Percentiles rank a stretch among this genome's conserved stretches.
Conservation (phyloP, 2,888 invertebrate genomes). For the Polymixis flavicincta region DNA sequence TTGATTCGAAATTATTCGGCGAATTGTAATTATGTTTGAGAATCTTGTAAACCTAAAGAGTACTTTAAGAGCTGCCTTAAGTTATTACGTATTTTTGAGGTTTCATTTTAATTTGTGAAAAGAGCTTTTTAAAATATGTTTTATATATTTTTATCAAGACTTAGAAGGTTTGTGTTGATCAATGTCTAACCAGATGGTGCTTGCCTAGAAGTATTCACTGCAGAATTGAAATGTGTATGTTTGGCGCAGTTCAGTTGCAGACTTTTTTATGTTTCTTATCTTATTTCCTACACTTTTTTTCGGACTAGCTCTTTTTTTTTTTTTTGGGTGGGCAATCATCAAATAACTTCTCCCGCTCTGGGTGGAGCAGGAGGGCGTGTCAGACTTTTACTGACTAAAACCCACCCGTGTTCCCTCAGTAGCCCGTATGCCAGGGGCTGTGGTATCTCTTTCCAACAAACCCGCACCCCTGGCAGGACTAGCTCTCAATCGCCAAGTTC, state of each 20-base stretch:
- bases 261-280: background rate
- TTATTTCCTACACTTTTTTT: background rate
- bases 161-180: background rate
- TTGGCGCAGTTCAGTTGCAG: background rate
- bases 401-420: too few species aligned
- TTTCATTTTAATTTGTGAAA: slow-evolving; percentile 8
- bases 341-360: too few species aligned
- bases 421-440: too few species aligned
- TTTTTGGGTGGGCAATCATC: too few species aligned
- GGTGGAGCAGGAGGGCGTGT: too few species aligned
- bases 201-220: background rate
- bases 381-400: too few species aligned
- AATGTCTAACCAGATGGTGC: background rate
- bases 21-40: slow-evolving; percentile 21
- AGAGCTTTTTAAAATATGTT: too few species aligned
- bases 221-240: background rate
- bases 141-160: too few species aligned
- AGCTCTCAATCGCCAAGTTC: too few species aligned
- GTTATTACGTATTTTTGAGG: background rate
- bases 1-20: slow-evolving; percentile 20
- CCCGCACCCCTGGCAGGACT: too few species aligned
- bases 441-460: too few species aligned
- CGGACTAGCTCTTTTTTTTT: too few species aligned
- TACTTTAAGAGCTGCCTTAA: slow-evolving; percentile 1
- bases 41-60: slow-evolving; percentile 23